These are phyloP conservation scores for Lathronympha strigana DNA, from an alignment of 2,888 invertebrate genomes.

Conservation along the genomic window DNA sequence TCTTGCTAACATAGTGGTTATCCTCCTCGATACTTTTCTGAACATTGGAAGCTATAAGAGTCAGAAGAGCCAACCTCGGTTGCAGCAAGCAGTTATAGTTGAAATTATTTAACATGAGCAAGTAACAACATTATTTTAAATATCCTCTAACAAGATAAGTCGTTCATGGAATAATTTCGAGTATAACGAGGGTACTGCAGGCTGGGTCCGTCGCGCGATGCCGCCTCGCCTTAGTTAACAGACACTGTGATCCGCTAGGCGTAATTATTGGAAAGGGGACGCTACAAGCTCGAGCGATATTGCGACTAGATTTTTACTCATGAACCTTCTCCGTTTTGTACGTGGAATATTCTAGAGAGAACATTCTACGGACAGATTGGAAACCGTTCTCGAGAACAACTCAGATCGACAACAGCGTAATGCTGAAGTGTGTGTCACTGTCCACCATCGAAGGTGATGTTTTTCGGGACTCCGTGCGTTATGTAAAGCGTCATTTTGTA, in stretches of 20 bases:
- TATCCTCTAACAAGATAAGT: neutral
- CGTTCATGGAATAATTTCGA: constrained; percentile 9
- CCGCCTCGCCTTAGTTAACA: constrained; percentile 72
- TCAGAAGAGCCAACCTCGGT: neutral
- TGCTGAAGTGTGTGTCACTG: neutral
- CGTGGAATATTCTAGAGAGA: too few species aligned
- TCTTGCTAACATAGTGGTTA: too few species aligned
- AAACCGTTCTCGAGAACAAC: too few species aligned
- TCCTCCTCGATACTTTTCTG: too few species aligned
- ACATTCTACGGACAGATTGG: too few species aligned
- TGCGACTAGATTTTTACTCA: too few species aligned
- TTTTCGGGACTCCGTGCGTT: too few species aligned
- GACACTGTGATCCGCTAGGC: constrained; percentile 80
- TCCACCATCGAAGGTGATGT: neutral
- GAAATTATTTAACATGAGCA: constrained; percentile 7
- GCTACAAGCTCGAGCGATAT: constrained; percentile 20
- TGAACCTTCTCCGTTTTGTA: too few species aligned
- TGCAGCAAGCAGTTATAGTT: constrained; percentile 6
- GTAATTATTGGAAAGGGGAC: constrained; percentile 61
- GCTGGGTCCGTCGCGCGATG: constrained; percentile 44
- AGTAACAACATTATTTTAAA: neutral
- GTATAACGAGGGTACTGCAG: constrained; percentile 48
- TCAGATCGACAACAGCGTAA: neutral
- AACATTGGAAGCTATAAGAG: neutral
- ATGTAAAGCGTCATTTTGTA: too few species aligned